A percentile compares a stretch with the other conserved stretches of the same genome.
phyloP scores from a whole-genome alignment of 1,140 invertebrate species.

The Halictus rubicundus region DNA sequence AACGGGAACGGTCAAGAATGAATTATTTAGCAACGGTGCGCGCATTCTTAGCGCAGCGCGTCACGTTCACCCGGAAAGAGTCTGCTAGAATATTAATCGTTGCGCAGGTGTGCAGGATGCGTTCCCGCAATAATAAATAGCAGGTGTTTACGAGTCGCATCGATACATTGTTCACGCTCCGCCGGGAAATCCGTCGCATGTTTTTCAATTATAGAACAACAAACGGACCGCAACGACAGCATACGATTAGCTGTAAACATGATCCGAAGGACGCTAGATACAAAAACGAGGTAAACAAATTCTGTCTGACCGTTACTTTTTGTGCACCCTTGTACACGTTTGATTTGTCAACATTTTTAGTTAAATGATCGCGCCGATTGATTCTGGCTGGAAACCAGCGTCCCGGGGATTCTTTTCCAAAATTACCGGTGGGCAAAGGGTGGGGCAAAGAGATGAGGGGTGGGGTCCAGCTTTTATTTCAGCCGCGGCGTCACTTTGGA shows the following conservation, averaged over 20 bases:
- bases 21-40: too few relatives aligned
- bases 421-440: neutral
- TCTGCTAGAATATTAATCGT: constrained; percentile 14
- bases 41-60: neutral
- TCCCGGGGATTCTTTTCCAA: neutral
- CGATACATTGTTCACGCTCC: neutral
- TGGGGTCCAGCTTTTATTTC: neutral
- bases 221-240: too few relatives aligned
- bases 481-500: neutral
- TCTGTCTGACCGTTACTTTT: too few relatives aligned
- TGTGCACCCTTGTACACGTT: too few relatives aligned
- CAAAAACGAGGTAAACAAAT: too few relatives aligned
- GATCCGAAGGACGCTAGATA: too few relatives aligned
- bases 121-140: constrained; percentile 32
- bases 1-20: too few relatives aligned
- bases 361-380: neutral
- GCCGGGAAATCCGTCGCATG: neutral
- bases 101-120: constrained; percentile 14
- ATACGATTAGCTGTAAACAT: too few relatives aligned
- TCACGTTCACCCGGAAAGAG: neutral
- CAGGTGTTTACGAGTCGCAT: neutral
- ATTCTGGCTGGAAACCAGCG: too few relatives aligned
- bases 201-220: too few relatives aligned
- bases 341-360: too few relatives aligned
- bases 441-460: neutral